Percentiles rank a stretch among this genome's conserved stretches.
phyloP scores from a whole-genome alignment of 2,888 invertebrate genomes.

The Drosophila melanosoma region DNA sequence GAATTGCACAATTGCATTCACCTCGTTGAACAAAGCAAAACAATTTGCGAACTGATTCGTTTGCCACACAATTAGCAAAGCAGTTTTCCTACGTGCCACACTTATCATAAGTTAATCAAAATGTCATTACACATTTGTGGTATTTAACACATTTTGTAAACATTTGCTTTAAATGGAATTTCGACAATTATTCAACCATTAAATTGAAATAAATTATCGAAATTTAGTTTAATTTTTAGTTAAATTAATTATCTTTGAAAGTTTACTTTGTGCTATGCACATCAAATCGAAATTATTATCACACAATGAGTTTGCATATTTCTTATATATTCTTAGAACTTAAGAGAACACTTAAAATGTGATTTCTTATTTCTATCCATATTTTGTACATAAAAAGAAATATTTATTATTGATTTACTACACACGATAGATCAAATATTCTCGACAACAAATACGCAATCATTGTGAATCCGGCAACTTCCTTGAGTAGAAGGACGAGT shows the following conservation, averaged over 20 bases:
- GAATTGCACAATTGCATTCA: conserved; percentile 18
- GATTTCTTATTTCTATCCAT: not conserved
- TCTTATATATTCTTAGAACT: not conserved
- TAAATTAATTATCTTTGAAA: not conserved
- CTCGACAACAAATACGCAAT: conserved; percentile 18
- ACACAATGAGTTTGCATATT: not conserved
- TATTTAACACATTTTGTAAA: not conserved
- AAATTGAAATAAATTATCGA: conserved; percentile 5
- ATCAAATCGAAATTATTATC: not conserved
- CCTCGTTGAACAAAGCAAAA: conserved; percentile 4
- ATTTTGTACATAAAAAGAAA: not conserved
- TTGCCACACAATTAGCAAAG: conserved; percentile 55
- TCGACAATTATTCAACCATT: not conserved
- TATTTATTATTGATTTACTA: conserved; percentile 30
- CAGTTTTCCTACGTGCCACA: conserved; percentile 36
- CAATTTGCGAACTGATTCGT: conserved; percentile 47
- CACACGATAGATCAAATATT: conserved; percentile 21
- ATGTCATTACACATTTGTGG: conserved; percentile 18
- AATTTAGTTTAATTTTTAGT: not conserved
- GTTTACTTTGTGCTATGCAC: not conserved
- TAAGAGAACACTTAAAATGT: not conserved
- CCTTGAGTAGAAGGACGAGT: not conserved
- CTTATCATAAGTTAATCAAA: conserved; percentile 31
- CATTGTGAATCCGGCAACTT: conserved; percentile 22
- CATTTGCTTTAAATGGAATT: conserved; percentile 13